A percentile compares a stretch with the other conserved stretches of the same genome.
phyloP scores from a whole-genome alignment of 2,113 vertebrate species.

The Pomatostomus ruficeps region DNA sequence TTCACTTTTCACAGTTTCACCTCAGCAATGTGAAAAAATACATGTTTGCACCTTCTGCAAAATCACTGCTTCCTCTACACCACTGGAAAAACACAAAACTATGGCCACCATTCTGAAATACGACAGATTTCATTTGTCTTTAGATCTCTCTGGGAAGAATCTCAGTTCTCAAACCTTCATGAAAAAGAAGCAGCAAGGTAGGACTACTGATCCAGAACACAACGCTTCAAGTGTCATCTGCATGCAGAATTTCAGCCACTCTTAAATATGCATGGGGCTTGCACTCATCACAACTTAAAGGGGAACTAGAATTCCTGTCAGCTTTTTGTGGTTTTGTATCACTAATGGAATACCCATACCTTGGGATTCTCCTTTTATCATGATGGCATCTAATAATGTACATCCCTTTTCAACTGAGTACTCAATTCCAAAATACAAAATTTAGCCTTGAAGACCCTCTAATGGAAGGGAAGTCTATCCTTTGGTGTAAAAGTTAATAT shows the following conservation, averaged over 20 bases:
- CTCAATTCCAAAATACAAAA: not conserved
- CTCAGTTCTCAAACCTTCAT: not conserved
- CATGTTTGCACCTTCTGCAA: not conserved
- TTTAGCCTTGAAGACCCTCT: not conserved
- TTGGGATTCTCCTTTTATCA: not conserved
- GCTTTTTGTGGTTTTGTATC: not conserved
- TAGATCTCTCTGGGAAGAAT: not conserved
- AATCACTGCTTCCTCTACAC: not conserved
- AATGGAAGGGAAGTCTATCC: not conserved
- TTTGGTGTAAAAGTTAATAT: not conserved
- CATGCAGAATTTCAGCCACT: not conserved
- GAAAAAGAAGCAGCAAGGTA: not conserved
- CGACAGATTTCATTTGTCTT: not conserved
- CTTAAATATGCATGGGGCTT: not conserved
- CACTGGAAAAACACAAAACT: not conserved
- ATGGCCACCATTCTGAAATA: not conserved
- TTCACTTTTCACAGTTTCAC: not conserved
- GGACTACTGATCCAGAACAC: not conserved
- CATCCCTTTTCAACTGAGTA: not conserved
- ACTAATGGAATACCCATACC: not conserved
- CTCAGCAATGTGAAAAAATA: not conserved
- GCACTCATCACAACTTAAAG: not conserved
- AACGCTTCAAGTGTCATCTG: not conserved
- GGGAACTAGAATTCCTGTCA: not conserved
- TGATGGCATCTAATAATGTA: not conserved